Evolutionary conservation across 1,140 invertebrate species (phyloP).

Genomic region (Cyclargus thomasi): DNA sequence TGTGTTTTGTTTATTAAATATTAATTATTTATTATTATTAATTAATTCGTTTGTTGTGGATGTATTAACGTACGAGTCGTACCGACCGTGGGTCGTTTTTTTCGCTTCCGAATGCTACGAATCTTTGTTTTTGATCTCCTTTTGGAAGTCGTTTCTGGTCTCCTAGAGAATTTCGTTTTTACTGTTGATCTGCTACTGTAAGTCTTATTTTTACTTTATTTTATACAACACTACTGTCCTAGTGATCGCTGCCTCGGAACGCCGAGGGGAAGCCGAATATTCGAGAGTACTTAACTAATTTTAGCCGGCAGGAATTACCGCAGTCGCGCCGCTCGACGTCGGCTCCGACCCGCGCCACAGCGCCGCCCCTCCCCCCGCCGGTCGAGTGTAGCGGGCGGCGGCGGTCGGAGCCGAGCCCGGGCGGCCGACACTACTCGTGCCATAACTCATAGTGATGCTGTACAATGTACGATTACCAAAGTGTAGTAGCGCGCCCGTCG

Average conservation of each 20-base stretch:
- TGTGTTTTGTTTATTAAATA: neutral
- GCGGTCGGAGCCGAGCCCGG: neutral
- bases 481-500: neutral
- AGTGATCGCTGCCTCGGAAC: neutral
- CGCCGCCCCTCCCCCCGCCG: too few relatives aligned
- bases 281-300: neutral
- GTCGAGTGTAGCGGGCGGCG: neutral
- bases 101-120: neutral
- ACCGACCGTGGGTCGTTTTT: neutral
- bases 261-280: too few relatives aligned
- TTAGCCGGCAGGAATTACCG: neutral
- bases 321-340: too few relatives aligned
- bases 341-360: neutral
- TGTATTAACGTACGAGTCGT: too few relatives aligned
- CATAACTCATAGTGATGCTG: constrained; percentile 2
- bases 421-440: neutral
- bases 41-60: neutral
- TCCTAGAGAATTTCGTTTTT: constrained; percentile 5
- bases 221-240: neutral
- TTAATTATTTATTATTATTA: too few relatives aligned
- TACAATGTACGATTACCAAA: neutral
- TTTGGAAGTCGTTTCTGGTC: neutral
- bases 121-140: constrained; percentile 8
- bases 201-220: neutral
- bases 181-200: neutral